Conservation (phyloP, 2,797 vertebrate species). For the Macropodus opercularis region DNA sequence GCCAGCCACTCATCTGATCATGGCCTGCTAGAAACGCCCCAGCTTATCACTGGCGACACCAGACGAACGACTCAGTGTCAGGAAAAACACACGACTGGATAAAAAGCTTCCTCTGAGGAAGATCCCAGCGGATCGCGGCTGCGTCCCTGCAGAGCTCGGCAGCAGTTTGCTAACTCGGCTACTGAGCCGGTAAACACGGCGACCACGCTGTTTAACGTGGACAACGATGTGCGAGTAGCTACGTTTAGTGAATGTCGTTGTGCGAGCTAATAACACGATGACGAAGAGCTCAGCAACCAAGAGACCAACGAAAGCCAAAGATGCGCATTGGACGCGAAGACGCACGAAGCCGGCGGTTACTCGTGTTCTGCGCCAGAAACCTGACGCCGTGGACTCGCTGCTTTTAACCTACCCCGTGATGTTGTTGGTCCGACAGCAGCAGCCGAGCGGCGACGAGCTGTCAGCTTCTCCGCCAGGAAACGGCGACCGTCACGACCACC, state of each 20-base stretch:
- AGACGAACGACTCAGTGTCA: background rate
- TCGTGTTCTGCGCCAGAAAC: background rate
- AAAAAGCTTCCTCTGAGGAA: too few species aligned
- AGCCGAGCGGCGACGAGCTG: constrained; percentile 13
- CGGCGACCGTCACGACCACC: background rate
- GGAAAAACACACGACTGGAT: background rate
- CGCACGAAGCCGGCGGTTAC: background rate
- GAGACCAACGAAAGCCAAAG: constrained; percentile 11
- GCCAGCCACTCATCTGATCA: too few species aligned
- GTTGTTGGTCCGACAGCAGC: constrained; percentile 2
- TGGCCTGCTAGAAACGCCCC: background rate
- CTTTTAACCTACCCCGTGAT: constrained; percentile 35
- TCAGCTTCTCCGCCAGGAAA: constrained; percentile 23
- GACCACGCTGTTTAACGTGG: too few species aligned
- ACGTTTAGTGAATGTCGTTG: too few species aligned
- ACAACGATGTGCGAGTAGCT: too few species aligned
- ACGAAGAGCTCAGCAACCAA: constrained; percentile 4
- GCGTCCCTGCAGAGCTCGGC: too few species aligned
- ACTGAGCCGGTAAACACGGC: too few species aligned
- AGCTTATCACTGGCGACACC: background rate
- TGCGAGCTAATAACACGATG: too few species aligned
- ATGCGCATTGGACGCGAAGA: background rate
- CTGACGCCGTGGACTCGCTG: background rate
- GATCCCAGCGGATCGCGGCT: too few species aligned
- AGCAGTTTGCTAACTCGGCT: too few species aligned